Evolutionary conservation across 1,140 invertebrate species (phyloP), one percentile per base, ranked within the genome.

Genomic region (Dinoponera quadriceps): DNA sequence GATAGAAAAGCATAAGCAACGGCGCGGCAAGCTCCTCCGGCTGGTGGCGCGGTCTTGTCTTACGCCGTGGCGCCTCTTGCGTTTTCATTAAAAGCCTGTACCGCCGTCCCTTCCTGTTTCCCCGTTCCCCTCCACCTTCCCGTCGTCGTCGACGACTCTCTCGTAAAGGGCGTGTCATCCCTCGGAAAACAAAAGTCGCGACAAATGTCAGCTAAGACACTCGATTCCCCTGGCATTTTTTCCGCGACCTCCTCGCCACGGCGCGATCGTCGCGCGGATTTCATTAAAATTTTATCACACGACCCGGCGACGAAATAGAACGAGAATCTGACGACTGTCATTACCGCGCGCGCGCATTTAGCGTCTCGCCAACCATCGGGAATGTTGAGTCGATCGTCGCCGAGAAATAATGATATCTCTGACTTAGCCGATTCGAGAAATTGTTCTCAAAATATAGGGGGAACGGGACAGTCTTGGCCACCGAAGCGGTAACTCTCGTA

Each of bases 211-310:
- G 60, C 86, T 85, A 88, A 82, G 55, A 69, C 60, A 83, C 78
- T 85, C 72, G 72, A 88, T 88, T 78, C 83, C 68, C 85, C 62
- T 54, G 33, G 29, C 60, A 69, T 77, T 73, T 60, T 44, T 80
- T 80, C 25, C 22, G 33, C 57, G 82, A 73, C 27, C 55, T 82
- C 4, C 59, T 69, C 22, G 63, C 20, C 29, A 16, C n/a, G 27
- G n/a, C 60, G 62, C 20, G 60, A 77, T 77, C 16, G 74, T 77
- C 27, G 49, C 49, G 29, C 27, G 62, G 66, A 77, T 66, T 86
- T 81, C 63, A 87, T 89, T 88, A 82, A 85, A 90, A 89, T 87
- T 88, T 88, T 89, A 82, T 87, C 82, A 86, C 84, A 74, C 71
- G 29, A 48, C 68, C 65, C 66, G 77, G 84, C 72, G 71, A 57